phyloP scores from a whole-genome alignment of 2,113 vertebrate species.

The Dascyllus trimaculatus region DNA sequence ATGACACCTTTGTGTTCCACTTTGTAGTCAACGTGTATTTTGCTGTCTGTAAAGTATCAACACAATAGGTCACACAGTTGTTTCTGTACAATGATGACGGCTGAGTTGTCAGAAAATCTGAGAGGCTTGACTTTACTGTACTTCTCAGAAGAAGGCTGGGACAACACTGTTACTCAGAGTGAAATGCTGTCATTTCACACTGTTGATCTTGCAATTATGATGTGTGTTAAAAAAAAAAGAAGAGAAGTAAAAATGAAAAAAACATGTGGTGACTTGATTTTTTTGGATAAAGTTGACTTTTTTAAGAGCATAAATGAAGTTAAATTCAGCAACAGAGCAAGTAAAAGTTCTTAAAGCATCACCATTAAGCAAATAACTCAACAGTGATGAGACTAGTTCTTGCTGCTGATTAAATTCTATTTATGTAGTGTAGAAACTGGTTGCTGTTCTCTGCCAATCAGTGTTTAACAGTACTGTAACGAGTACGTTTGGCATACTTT shows the following conservation, averaged over 20 bases:
- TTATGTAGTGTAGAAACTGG: background rate
- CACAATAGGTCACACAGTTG: conserved; percentile 28
- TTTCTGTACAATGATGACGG: conserved; percentile 34
- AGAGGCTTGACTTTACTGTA: conserved; percentile 45
- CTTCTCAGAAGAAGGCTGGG: conserved; percentile 57
- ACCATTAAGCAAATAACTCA: background rate
- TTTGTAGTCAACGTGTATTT: conserved; percentile 33
- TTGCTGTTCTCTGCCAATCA: background rate
- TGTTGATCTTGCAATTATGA: conserved; percentile 27
- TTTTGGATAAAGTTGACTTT: background rate
- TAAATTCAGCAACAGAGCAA: background rate
- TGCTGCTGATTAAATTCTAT: background rate
- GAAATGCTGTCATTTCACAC: conserved; percentile 41
- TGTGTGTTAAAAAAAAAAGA: conserved; percentile 15
- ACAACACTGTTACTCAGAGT: conserved; percentile 49
- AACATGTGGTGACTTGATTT: background rate
- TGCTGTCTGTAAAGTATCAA: background rate
- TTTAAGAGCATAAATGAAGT: background rate
- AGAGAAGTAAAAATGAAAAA: background rate
- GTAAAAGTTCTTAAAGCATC: background rate
- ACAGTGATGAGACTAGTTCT: background rate
- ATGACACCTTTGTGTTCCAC: conserved; percentile 11
- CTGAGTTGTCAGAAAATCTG: conserved; percentile 28
- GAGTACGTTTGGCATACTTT: conserved; percentile 22
- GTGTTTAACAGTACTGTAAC: conserved; percentile 2